Percentiles rank a stretch among this genome's conserved stretches.
Conservation (phyloP, 1,140 invertebrate species). For the Brachionus koreanus region DNA sequence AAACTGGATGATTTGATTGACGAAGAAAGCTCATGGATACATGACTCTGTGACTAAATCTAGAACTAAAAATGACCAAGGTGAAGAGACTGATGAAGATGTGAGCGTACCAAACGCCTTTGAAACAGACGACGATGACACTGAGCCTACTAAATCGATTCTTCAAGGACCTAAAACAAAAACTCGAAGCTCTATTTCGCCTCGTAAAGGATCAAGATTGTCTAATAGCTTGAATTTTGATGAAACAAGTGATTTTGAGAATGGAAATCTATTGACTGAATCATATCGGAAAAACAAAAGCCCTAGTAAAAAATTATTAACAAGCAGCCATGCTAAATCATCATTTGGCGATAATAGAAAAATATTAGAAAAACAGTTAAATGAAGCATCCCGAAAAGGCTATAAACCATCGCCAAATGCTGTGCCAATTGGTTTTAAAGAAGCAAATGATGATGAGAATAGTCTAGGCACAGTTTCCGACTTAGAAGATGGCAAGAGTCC, state of each 20-base stretch:
- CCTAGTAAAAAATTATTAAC: not conserved
- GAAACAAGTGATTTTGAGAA: constrained; percentile 30
- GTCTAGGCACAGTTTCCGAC: constrained; percentile 1
- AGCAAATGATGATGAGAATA: constrained; percentile 11
- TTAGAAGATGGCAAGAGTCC: not conserved
- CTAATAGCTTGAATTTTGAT: not conserved
- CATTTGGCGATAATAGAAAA: not conserved
- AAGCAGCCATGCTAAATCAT: not conserved
- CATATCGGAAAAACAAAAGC: not conserved
- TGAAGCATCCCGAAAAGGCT: not conserved
- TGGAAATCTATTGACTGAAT: constrained; percentile 10
- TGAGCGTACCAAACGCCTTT: not conserved
- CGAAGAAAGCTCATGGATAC: constrained; percentile 17
- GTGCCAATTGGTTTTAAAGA: not conserved
- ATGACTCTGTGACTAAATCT: not conserved
- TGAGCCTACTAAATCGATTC: constrained; percentile 33
- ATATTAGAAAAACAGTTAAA: constrained; percentile 16
- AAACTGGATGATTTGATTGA: not conserved
- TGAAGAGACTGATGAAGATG: constrained; percentile 39
- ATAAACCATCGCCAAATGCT: not conserved
- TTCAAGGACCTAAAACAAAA: not conserved
- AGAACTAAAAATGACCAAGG: not conserved
- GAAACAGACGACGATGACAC: constrained; percentile 32
- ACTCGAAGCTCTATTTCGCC: not conserved
- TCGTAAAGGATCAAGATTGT: not conserved